Percentiles rank a stretch among this genome's conserved stretches.
Evolutionary conservation across 2,797 vertebrate genomes (phyloP).

Genomic region (Poecile montanus): DNA sequence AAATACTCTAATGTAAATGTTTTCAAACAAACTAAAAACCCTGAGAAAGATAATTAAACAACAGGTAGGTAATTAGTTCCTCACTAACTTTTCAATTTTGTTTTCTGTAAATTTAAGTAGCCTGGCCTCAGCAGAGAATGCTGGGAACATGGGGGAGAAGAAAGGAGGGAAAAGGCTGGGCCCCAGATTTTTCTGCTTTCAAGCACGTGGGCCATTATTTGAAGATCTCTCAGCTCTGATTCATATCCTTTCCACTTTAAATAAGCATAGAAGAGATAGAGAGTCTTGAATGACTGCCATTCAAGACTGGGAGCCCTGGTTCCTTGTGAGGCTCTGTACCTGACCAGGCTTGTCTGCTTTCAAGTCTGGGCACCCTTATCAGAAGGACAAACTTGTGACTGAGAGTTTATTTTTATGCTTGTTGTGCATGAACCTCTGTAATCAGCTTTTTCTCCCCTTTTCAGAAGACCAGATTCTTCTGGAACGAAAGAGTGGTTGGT

Average conservation of each 20-base stretch:
- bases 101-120: background rate
- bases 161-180: background rate
- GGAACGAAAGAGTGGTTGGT: background rate
- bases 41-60: background rate
- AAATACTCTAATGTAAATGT: background rate
- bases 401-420: background rate
- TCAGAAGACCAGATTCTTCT: background rate
- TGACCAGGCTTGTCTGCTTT: background rate
- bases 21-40: background rate
- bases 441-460: background rate
- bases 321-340: background rate
- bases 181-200: background rate
- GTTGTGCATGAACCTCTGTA: background rate
- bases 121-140: fast-evolving
- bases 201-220: fast-evolving
- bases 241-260: background rate
- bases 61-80: fast-evolving
- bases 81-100: background rate
- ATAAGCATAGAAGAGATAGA: fast-evolving
- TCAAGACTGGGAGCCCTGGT: background rate
- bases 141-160: background rate
- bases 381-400: background rate
- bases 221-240: background rate
- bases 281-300: background rate
- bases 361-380: background rate